Conservation (phyloP, 2,888 invertebrate species). For the Chrysodeixis includens region DNA sequence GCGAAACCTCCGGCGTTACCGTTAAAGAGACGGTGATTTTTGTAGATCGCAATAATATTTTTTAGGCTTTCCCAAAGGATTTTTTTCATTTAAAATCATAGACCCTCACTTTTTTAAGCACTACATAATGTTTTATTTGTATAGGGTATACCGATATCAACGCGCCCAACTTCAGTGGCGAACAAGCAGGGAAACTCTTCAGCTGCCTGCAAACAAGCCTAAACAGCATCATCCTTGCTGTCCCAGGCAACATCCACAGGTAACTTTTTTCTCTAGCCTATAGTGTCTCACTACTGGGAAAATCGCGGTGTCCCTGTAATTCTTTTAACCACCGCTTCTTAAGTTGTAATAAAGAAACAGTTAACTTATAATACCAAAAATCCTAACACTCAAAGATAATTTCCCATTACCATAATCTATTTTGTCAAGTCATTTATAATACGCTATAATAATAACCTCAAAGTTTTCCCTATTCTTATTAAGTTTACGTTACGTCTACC, state of each 20-base stretch:
- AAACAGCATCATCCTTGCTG: constrained; percentile 89
- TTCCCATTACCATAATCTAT: neutral
- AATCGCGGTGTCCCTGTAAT: too few relatives aligned
- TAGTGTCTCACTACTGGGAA: too few relatives aligned
- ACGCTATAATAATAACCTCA: neutral
- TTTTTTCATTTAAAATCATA: constrained; percentile 24
- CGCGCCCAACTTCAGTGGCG: constrained; percentile 91
- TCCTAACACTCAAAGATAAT: neutral
- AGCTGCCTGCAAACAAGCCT: constrained; percentile 81
- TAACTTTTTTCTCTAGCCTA: constrained; percentile 39
- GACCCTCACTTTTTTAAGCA: neutral
- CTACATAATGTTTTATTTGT: constrained; percentile 18
- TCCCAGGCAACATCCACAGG: constrained; percentile 81
- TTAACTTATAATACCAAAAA: too few relatives aligned
- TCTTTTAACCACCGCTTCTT: too few relatives aligned
- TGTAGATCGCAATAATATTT: constrained; percentile 31
- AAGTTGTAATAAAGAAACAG: too few relatives aligned
- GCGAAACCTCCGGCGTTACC: constrained; percentile 35
- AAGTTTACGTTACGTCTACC: neutral
- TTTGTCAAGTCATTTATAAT: neutral
- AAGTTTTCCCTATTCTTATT: neutral
- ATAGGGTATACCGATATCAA: constrained; percentile 91
- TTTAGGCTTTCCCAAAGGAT: constrained; percentile 15
- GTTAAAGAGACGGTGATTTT: constrained; percentile 42
- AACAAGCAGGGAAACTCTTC: constrained; percentile 90